A percentile compares a stretch with the other conserved stretches of the same genome.
These are phyloP conservation scores for Phyllostomus discolor DNA, from an alignment of 2,113 vertebrate genomes.

Conservation along the genomic window DNA sequence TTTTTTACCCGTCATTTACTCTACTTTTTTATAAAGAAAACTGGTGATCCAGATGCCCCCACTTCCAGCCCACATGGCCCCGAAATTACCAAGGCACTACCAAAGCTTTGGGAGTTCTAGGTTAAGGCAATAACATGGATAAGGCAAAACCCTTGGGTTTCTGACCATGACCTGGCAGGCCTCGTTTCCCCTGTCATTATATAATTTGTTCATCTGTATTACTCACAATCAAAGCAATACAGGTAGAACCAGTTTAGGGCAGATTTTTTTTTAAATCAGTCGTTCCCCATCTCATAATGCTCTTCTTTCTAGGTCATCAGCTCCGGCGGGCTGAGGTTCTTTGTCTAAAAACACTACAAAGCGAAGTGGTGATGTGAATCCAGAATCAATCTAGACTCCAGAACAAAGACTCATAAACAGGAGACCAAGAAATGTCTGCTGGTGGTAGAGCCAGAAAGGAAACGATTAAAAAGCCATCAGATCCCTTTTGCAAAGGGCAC, in stretches of 20 bases:
- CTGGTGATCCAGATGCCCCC: not conserved
- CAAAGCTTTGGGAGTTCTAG: not conserved
- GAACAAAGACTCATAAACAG: not conserved
- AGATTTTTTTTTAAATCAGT: not conserved
- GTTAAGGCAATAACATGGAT: not conserved
- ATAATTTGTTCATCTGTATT: slow-evolving; percentile 50
- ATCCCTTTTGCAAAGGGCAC: slow-evolving; percentile 37
- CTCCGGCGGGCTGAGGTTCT: not conserved
- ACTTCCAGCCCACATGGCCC: not conserved
- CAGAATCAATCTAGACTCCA: not conserved
- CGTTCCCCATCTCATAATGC: slow-evolving; percentile 21
- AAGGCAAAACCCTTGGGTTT: not conserved
- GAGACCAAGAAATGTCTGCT: not conserved
- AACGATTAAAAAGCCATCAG: slow-evolving; percentile 39
- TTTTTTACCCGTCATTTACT: not conserved
- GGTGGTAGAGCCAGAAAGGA: slow-evolving; percentile 18
- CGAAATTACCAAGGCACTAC: not conserved
- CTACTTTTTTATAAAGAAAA: not conserved
- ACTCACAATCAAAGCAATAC: slow-evolving; percentile 40
- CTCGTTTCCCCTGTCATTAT: slow-evolving; percentile 19
- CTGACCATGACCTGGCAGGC: not conserved
- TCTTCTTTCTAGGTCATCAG: slow-evolving; percentile 49
- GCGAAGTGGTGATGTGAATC: not conserved
- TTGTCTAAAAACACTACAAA: not conserved
- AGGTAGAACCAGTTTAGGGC: slow-evolving; percentile 56